phyloP scores from a whole-genome alignment of 2,797 vertebrate species.

The Falco naumanni region DNA sequence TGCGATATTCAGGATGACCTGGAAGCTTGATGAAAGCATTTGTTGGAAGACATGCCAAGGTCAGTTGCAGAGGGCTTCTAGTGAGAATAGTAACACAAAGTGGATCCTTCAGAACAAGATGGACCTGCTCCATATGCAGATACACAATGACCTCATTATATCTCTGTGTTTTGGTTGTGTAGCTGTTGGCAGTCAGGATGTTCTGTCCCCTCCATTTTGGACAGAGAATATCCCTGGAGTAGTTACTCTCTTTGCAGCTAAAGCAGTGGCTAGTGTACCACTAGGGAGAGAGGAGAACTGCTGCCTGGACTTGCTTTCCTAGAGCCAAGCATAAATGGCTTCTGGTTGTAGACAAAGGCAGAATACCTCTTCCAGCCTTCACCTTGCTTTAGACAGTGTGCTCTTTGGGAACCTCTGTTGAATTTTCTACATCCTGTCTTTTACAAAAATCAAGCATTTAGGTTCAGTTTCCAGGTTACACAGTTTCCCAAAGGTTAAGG shows the following conservation, averaged over 20 bases:
- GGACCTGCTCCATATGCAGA: not conserved
- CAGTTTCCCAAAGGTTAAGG: not conserved
- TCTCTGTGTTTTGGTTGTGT: not conserved
- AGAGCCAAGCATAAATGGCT: not conserved
- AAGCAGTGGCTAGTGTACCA: not conserved
- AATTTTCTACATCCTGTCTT: not conserved
- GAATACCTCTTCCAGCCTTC: not conserved
- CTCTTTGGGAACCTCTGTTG: not conserved
- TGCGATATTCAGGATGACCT: not conserved
- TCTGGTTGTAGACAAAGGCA: not conserved
- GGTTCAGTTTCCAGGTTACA: constrained; percentile 39
- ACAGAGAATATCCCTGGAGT: not conserved
- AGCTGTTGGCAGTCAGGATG: not conserved
- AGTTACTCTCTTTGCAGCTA: not conserved
- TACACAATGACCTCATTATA: not conserved
- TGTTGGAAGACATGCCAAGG: not conserved
- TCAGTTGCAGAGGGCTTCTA: not conserved
- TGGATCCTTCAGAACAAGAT: not conserved
- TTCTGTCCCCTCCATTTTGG: not conserved
- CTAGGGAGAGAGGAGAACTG: not conserved
- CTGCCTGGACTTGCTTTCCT: not conserved
- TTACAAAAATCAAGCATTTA: not conserved
- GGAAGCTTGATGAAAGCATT: not conserved
- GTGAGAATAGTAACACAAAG: not conserved
- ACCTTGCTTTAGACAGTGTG: not conserved